Percentiles rank a stretch among this genome's conserved stretches.
Evolutionary conservation across 2,888 invertebrate genomes (phyloP).

Genomic region (Galeopsomyia nigrocyanea): DNA sequence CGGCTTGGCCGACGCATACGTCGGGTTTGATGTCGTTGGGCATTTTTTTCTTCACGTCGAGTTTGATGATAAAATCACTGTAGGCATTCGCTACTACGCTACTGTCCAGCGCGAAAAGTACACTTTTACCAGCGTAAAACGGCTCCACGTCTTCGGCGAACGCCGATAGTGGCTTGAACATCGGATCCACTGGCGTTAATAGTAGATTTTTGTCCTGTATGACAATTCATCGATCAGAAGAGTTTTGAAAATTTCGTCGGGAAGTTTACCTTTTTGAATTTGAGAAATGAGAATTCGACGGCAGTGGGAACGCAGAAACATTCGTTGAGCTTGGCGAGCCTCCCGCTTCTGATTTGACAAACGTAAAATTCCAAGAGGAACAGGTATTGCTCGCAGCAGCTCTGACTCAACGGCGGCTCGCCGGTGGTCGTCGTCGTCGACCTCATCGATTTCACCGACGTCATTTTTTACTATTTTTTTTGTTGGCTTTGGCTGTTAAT

Average conservation of each 20-base stretch:
- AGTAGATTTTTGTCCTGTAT: slow-evolving; percentile 68
- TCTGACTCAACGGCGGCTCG: not conserved
- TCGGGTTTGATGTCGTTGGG: slow-evolving; percentile 74
- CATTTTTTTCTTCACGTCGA: slow-evolving; percentile 73
- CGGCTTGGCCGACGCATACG: slow-evolving; percentile 73
- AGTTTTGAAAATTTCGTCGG: not conserved
- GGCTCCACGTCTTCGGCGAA: slow-evolving; percentile 58
- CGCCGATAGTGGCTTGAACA: slow-evolving; percentile 63
- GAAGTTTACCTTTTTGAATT: slow-evolving; percentile 70
- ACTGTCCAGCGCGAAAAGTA: slow-evolving; percentile 75
- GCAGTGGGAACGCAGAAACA: slow-evolving; percentile 70
- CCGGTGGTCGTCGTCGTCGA: too few relatives aligned
- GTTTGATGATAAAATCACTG: slow-evolving; percentile 71
- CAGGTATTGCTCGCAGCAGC: slow-evolving; percentile 57
- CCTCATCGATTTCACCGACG: not conserved
- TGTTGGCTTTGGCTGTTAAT: not conserved
- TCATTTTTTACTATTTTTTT: slow-evolving; percentile 26
- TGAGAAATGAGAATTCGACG: slow-evolving; percentile 73
- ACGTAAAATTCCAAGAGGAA: slow-evolving; percentile 77
- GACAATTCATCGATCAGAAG: not conserved
- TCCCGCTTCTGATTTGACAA: slow-evolving; percentile 67
- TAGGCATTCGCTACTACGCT: slow-evolving; percentile 70
- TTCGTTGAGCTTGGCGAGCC: slow-evolving; percentile 60
- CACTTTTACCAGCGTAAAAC: slow-evolving; percentile 76
- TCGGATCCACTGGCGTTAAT: slow-evolving; percentile 59